Conservation (phyloP, 2,113 vertebrate genomes). For the Trogon melanurus region DNA sequence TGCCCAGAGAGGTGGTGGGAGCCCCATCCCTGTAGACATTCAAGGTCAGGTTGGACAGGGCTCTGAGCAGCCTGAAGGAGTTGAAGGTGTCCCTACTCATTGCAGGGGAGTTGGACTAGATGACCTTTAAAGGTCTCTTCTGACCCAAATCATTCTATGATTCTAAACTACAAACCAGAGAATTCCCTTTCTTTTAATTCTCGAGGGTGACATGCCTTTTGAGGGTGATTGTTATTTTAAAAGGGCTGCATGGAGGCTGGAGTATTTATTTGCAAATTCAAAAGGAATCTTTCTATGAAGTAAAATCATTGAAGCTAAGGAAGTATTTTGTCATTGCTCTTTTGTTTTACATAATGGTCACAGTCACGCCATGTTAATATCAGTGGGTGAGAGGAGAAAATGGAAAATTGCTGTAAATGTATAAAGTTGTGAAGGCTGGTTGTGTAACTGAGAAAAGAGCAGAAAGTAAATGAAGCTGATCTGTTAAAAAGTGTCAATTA, state of each 20-base stretch:
- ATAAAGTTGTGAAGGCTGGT: neutral
- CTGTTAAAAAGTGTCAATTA: constrained; percentile 15
- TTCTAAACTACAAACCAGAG: neutral
- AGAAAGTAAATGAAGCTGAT: constrained; percentile 27
- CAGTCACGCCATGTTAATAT: neutral
- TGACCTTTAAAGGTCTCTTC: neutral
- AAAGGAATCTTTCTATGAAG: neutral
- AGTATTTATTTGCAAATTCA: neutral
- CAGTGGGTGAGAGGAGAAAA: neutral
- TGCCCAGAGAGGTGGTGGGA: neutral
- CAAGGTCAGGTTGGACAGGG: neutral
- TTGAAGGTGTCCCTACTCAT: neutral
- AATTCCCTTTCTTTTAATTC: neutral
- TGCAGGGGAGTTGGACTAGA: fast-evolving
- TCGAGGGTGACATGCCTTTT: neutral
- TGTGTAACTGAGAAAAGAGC: neutral
- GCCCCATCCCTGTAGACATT: neutral
- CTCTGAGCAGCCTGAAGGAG: neutral
- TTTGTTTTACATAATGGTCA: neutral
- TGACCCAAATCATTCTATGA: neutral
- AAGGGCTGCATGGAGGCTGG: neutral
- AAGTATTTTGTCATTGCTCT: neutral
- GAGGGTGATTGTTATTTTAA: neutral
- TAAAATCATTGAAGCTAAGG: neutral
- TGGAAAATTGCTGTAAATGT: neutral